A percentile compares a stretch with the other conserved stretches of the same genome.
Evolutionary conservation across 2,888 invertebrate genomes (phyloP).

Genomic region (Xestia rhomboidea): DNA sequence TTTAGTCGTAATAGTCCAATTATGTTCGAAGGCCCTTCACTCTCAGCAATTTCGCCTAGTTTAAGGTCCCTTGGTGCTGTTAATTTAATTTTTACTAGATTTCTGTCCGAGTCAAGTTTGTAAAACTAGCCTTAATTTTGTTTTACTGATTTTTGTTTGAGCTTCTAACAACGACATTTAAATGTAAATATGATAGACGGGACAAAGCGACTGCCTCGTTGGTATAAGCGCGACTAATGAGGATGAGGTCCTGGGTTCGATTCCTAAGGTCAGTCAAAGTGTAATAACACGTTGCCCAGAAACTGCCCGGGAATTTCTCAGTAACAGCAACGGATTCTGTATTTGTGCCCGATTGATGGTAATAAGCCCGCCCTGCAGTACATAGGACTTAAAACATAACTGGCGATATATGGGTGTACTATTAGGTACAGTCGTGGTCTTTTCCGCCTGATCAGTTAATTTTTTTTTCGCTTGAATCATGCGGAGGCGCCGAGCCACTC

Average conservation of each 20-base stretch:
- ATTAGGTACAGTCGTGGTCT: too few species aligned
- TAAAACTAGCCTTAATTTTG: background rate
- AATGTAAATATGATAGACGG: background rate
- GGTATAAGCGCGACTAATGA: background rate
- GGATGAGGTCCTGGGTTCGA: background rate
- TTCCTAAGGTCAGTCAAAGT: background rate
- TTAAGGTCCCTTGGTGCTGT: constrained; percentile 22
- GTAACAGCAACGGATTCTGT: background rate
- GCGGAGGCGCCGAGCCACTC: too few species aligned
- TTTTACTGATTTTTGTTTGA: background rate
- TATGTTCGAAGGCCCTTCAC: constrained; percentile 53
- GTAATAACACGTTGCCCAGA: too few species aligned
- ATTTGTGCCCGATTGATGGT: background rate
- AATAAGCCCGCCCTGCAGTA: background rate
- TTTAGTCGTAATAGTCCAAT: constrained; percentile 60
- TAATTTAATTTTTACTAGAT: constrained; percentile 31
- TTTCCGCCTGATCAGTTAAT: too few species aligned
- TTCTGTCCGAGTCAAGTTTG: background rate
- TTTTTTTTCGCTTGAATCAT: too few species aligned
- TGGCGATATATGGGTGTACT: background rate
- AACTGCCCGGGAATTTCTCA: background rate
- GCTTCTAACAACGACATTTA: background rate
- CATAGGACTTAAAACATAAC: background rate
- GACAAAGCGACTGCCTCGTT: background rate
- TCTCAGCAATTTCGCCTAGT: constrained; percentile 34